These are phyloP conservation scores for Dipodomys spectabilis DNA, from an alignment of 2,113 vertebrate genomes.

Conservation along the genomic window DNA sequence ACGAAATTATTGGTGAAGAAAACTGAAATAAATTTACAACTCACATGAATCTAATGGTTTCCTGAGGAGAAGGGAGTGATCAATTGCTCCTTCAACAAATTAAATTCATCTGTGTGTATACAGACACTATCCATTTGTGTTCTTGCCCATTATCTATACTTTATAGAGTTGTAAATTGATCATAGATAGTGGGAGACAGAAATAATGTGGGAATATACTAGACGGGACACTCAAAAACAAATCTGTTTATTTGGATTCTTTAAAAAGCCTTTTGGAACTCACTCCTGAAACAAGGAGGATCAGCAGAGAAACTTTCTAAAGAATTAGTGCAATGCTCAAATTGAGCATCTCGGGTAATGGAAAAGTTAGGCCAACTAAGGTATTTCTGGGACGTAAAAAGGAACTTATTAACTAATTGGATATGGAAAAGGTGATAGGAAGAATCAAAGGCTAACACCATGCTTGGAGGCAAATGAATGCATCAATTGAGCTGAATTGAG, in stretches of 20 bases:
- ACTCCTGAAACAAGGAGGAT: not conserved
- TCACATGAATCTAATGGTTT: not conserved
- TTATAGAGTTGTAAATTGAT: slow-evolving; percentile 23
- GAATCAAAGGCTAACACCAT: not conserved
- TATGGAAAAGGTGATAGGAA: not conserved
- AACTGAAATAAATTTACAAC: not conserved
- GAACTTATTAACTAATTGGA: not conserved
- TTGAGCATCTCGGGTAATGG: not conserved
- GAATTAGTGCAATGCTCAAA: not conserved
- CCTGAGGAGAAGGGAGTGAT: not conserved
- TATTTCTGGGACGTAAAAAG: not conserved
- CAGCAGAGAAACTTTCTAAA: not conserved
- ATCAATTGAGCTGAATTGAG: not conserved
- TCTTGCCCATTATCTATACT: not conserved
- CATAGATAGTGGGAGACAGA: slow-evolving; percentile 25
- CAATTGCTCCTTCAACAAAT: not conserved
- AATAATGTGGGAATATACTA: not conserved
- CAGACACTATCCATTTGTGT: not conserved
- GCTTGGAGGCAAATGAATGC: not conserved
- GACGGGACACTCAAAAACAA: not conserved
- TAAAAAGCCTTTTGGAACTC: not conserved
- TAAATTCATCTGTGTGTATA: slow-evolving; percentile 1
- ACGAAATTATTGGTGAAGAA: not conserved
- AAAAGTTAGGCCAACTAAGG: not conserved
- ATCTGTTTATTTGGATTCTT: not conserved